Conservation (phyloP, 2,888 invertebrate genomes). For the Epirrita christyi region DNA sequence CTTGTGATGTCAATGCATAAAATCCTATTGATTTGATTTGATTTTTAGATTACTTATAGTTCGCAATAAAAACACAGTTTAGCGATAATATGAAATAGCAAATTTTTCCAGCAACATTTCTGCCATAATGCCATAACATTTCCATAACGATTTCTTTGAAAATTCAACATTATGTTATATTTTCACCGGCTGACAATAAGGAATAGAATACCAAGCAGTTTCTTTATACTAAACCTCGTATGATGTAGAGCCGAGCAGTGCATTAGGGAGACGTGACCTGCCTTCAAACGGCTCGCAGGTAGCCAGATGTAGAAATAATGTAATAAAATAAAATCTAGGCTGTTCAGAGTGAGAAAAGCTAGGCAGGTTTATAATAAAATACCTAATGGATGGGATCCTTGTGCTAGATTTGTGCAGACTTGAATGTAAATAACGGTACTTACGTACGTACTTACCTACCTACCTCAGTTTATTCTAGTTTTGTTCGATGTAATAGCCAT, state of each 20-base stretch:
- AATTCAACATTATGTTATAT: not conserved
- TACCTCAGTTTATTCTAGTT: no score
- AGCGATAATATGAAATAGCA: no score
- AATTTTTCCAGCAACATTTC: no score
- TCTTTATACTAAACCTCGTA: conserved; percentile 1
- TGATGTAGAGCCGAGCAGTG: conserved; percentile 9
- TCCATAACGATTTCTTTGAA: not conserved
- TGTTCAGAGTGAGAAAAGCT: not conserved
- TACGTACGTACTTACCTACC: no score
- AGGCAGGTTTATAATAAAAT: not conserved
- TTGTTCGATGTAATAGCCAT: no score
- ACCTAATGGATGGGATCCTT: no score
- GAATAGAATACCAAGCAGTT: conserved; percentile 8
- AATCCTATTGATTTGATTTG: no score
- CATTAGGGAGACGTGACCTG: conserved; percentile 30
- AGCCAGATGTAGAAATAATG: not conserved
- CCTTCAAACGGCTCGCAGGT: not conserved
- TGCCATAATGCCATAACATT: not conserved
- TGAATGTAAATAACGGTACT: not conserved
- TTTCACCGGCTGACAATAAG: not conserved
- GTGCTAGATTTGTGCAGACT: not conserved
- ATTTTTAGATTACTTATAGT: no score
- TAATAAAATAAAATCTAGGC: not conserved
- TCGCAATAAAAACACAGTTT: no score
- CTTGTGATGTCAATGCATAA: no score